Percentiles rank a stretch among this genome's conserved stretches.
Evolutionary conservation across 1,140 invertebrate genomes (phyloP).

Genomic region (Procambarus virginalis): DNA sequence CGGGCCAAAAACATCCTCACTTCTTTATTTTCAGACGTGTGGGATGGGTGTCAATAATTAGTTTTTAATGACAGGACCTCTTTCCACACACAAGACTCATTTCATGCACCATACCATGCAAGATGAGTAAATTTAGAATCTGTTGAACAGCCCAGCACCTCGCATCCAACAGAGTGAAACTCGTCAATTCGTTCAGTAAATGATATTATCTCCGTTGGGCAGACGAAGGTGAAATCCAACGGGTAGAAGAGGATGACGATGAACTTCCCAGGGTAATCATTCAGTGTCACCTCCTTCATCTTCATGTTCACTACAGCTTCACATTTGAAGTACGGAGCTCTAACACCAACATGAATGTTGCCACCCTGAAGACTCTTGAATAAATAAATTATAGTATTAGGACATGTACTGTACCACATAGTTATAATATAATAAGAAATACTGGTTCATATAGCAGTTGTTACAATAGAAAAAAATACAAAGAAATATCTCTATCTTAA

Average conservation of each 20-base stretch:
- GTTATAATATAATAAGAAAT: too few relatives aligned
- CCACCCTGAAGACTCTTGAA: neutral
- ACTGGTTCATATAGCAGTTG: too few relatives aligned
- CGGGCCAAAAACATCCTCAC: too few relatives aligned
- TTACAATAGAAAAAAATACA: too few relatives aligned
- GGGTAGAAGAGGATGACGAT: slow-evolving; percentile 13
- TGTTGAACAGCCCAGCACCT: slow-evolving; percentile 10
- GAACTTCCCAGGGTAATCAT: neutral
- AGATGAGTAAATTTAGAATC: slow-evolving; percentile 22
- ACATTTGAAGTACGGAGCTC: slow-evolving; percentile 5
- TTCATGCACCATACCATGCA: neutral
- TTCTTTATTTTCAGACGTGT: too few relatives aligned
- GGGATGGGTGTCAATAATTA: too few relatives aligned
- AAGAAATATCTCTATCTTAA: too few relatives aligned
- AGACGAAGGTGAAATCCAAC: neutral
- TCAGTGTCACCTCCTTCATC: neutral
- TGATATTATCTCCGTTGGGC: slow-evolving; percentile 1
- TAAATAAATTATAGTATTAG: neutral
- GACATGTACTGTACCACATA: too few relatives aligned
- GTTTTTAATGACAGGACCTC: too few relatives aligned
- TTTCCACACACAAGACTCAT: neutral
- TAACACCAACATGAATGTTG: neutral
- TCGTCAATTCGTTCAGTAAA: slow-evolving; percentile 8
- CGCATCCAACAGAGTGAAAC: neutral
- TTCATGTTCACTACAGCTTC: neutral